Percentiles rank a stretch among this genome's conserved stretches.
These are phyloP conservation scores for Halesus radiatus DNA, from an alignment of 1,140 invertebrate genomes.

Conservation along the genomic window DNA sequence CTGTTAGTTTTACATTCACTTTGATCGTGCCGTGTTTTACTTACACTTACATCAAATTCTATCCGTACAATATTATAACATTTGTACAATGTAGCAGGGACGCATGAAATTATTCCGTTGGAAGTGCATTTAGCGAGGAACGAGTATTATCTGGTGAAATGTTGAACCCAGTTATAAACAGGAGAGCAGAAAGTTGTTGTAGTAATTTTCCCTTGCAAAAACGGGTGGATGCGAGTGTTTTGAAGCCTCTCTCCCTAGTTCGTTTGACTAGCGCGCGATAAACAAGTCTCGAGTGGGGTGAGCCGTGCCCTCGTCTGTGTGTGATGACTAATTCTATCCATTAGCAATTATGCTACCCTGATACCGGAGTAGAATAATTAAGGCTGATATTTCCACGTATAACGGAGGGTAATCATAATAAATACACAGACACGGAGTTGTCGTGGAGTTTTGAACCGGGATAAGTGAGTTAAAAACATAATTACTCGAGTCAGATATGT, in stretches of 20 bases:
- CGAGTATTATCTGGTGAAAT: not conserved
- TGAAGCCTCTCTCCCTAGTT: conserved; percentile 26
- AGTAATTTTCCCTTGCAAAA: conserved; percentile 26
- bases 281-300: conserved; percentile 40
- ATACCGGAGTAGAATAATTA: conserved; percentile 39
- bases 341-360: conserved; percentile 45
- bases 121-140: too few relatives aligned
- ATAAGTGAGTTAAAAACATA: conserved; percentile 25
- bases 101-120: too few relatives aligned
- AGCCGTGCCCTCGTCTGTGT: conserved; percentile 22
- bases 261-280: conserved; percentile 39
- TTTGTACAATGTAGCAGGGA: too few relatives aligned
- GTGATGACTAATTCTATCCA: conserved; percentile 44
- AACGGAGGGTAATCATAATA: conserved; percentile 41
- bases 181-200: conserved; percentile 37
- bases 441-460: conserved; percentile 5
- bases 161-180: conserved; percentile 37
- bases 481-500: conserved; percentile 6
- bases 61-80: too few relatives aligned
- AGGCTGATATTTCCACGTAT: conserved; percentile 37
- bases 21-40: too few relatives aligned
- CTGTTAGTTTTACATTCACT: too few relatives aligned
- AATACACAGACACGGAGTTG: conserved; percentile 31
- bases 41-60: too few relatives aligned
- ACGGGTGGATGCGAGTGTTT: conserved; percentile 36